Conservation (phyloP, 2,888 invertebrate species). For the Pelosia muscerda region DNA sequence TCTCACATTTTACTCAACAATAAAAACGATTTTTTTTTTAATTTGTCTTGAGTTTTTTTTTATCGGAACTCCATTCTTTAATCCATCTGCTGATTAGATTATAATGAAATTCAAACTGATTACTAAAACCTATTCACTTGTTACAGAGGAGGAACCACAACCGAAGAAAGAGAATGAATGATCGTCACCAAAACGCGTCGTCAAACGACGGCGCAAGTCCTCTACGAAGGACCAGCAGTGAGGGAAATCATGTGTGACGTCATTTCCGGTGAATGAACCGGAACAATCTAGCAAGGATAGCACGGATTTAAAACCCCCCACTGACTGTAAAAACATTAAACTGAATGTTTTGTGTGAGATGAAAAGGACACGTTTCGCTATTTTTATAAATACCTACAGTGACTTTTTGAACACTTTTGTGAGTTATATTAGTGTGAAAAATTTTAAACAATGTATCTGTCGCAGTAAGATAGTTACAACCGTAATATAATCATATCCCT, state of each 20-base stretch:
- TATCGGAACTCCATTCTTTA: neutral
- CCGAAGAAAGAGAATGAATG: conserved; percentile 82
- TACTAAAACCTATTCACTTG: neutral
- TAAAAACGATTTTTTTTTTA: too few species aligned
- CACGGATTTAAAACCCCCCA: neutral
- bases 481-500: too few species aligned
- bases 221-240: conserved; percentile 74
- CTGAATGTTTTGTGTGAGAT: neutral
- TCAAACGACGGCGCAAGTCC: conserved; percentile 83
- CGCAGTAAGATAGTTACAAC: too few species aligned
- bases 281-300: neutral
- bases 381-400: conserved; percentile 7
- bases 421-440: conserved; percentile 18
- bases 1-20: neutral
- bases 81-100: neutral
- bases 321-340: neutral
- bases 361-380: neutral
- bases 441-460: neutral
- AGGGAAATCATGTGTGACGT: conserved; percentile 30
- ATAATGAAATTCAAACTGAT: neutral
- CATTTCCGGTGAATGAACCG: neutral
- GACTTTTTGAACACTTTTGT: conserved; percentile 9
- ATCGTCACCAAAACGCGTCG: conserved; percentile 84
- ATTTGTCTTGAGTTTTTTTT: neutral
- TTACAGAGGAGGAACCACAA: conserved; percentile 78